Percentiles rank a stretch among this genome's conserved stretches.
These are phyloP conservation scores for Drymonia ruficornis DNA, from an alignment of 2,888 invertebrate genomes.

Conservation along the genomic window DNA sequence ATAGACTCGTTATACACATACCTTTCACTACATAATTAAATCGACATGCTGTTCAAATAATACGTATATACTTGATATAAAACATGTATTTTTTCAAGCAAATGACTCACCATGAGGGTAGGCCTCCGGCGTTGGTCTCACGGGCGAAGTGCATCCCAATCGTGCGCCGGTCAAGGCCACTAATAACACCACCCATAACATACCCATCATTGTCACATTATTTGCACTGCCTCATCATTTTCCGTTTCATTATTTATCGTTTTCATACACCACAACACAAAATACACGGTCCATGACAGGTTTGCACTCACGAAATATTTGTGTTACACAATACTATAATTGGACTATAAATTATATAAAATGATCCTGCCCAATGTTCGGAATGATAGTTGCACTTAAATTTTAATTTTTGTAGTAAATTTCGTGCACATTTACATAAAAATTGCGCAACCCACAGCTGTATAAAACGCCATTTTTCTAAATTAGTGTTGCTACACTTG, in stretches of 20 bases:
- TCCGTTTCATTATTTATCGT: constrained; percentile 79
- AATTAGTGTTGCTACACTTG: constrained; percentile 55
- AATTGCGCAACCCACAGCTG: constrained; percentile 85
- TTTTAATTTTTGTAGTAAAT: constrained; percentile 62
- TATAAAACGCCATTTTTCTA: constrained; percentile 81
- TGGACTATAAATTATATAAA: constrained; percentile 54
- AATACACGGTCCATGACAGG: constrained; percentile 81
- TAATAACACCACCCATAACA: constrained; percentile 79
- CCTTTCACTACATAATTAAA: constrained; percentile 21
- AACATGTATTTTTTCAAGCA: constrained; percentile 50
- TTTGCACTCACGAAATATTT: constrained; percentile 61
- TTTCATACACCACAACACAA: constrained; percentile 80
- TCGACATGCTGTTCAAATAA: constrained; percentile 10
- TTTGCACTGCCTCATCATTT: constrained; percentile 77
- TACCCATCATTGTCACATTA: constrained; percentile 80
- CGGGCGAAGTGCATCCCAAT: constrained; percentile 73
- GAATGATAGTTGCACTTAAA: constrained; percentile 61
- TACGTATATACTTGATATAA: constrained; percentile 29
- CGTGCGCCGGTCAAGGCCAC: constrained; percentile 76
- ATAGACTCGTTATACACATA: constrained; percentile 10
- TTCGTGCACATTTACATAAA: constrained; percentile 79
- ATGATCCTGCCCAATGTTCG: constrained; percentile 57
- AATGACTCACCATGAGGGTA: constrained; percentile 80
- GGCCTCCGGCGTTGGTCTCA: constrained; percentile 75
- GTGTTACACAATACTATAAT: constrained; percentile 54